Evolutionary conservation across 2,888 invertebrate genomes (phyloP).

Genomic region (Rotaria socialis): DNA sequence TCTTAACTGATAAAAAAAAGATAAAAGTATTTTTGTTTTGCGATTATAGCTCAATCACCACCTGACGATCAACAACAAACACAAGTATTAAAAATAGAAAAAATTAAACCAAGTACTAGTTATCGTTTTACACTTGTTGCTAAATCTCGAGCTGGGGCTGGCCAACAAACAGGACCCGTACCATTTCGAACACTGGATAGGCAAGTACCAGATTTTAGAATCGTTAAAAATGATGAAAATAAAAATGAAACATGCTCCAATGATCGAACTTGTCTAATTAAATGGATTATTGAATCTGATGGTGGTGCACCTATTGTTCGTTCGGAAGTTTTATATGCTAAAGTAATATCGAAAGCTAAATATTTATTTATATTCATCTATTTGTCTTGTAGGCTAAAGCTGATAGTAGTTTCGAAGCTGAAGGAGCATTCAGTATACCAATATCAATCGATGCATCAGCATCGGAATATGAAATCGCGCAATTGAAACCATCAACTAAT

Average conservation of each 20-base stretch:
- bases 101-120: constrained; percentile 3
- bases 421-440: neutral
- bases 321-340: neutral
- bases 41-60: neutral
- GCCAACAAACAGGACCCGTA: neutral
- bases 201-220: constrained; percentile 30
- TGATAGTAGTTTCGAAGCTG: neutral
- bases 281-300: constrained; percentile 28
- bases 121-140: neutral
- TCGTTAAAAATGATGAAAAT: neutral
- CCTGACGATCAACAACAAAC: neutral
- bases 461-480: neutral
- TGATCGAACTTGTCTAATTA: constrained; percentile 31
- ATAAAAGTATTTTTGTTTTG: too few relatives aligned
- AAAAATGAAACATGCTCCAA: neutral
- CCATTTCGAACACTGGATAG: neutral
- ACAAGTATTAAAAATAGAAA: neutral
- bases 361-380: too few relatives aligned
- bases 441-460: neutral
- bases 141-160: neutral
- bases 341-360: neutral
- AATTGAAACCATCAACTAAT: constrained; percentile 14
- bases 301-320: constrained; percentile 30
- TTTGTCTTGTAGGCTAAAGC: neutral
- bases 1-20: too few relatives aligned